A percentile compares a stretch with the other conserved stretches of the same genome.
Conservation (phyloP, 1,140 invertebrate species). For the Periplaneta americana region DNA sequence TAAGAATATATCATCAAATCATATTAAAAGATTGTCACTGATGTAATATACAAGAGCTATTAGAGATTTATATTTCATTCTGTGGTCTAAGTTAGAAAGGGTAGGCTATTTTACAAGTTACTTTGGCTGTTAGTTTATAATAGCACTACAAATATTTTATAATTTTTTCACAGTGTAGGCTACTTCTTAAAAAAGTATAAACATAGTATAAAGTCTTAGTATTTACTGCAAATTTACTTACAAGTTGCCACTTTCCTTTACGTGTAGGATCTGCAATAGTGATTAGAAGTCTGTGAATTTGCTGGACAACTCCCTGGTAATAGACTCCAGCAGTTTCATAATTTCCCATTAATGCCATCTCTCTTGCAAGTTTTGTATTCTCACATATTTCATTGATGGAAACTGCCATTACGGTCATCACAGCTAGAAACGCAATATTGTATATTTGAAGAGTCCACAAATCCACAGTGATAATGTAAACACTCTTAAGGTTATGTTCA, state of each 20-base stretch:
- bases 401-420: conserved; percentile 57
- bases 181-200: no score
- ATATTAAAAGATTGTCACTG: no score
- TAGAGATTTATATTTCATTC: no score
- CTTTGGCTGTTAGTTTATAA: no score
- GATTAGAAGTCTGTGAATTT: conserved; percentile 78
- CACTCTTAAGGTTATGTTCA: background rate
- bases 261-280: conserved; percentile 72
- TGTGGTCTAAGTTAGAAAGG: no score
- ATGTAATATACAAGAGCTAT: no score
- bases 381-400: conserved; percentile 85
- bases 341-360: conserved; percentile 91
- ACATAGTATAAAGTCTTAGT: no score
- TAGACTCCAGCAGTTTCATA: conserved; percentile 93
- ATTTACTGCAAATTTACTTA: no score
- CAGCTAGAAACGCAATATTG: conserved; percentile 4
- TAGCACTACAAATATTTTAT: no score
- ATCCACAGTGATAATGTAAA: background rate
- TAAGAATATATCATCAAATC: no score
- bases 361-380: conserved; percentile 87
- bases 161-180: no score
- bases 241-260: conserved; percentile 86
- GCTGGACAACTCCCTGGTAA: conserved; percentile 89
- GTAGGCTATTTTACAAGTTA: no score
- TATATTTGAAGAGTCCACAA: background rate